Percentiles rank a stretch among this genome's conserved stretches.
These are phyloP conservation scores for Marisa cornuarietis DNA, from an alignment of 1,140 invertebrate species.

Conservation along the genomic window DNA sequence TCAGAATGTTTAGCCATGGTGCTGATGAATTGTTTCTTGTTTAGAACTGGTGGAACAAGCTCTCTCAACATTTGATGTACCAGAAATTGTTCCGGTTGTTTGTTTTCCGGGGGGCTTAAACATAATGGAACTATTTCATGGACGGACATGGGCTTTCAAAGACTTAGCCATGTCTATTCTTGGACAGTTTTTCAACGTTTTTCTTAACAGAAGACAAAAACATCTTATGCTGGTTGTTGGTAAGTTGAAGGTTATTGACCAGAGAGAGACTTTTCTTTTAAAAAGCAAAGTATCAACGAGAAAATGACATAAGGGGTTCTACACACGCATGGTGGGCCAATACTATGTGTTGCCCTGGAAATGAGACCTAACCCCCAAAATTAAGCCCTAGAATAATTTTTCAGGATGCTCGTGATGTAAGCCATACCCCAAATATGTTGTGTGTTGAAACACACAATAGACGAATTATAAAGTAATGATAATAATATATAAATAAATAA, in stretches of 20 bases:
- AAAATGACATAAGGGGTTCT: too few relatives aligned
- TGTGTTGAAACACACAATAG: too few relatives aligned
- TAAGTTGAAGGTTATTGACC: conserved; percentile 39
- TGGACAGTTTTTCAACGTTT: conserved; percentile 66
- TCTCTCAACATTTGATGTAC: conserved; percentile 51
- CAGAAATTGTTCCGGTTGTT: conserved; percentile 56
- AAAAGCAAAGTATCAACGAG: too few relatives aligned
- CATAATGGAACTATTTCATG: conserved; percentile 68
- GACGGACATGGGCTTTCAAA: conserved; percentile 68
- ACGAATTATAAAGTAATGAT: too few relatives aligned
- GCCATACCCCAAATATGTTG: too few relatives aligned
- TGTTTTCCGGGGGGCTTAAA: conserved; percentile 55
- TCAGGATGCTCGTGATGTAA: too few relatives aligned
- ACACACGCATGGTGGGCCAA: too few relatives aligned
- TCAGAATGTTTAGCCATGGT: conserved; percentile 11
- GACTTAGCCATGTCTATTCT: conserved; percentile 67
- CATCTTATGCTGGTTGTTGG: conserved; percentile 62
- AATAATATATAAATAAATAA: too few relatives aligned
- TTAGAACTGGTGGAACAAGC: conserved; percentile 59
- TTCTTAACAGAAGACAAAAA: conserved; percentile 60
- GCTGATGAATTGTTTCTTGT: conserved; percentile 17
- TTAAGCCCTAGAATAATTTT: too few relatives aligned
- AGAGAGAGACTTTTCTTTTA: too few relatives aligned
- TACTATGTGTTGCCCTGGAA: too few relatives aligned
- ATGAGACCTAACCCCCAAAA: too few relatives aligned